phyloP scores from a whole-genome alignment of 2,113 vertebrate species.

The Anarrhichthys ocellatus region DNA sequence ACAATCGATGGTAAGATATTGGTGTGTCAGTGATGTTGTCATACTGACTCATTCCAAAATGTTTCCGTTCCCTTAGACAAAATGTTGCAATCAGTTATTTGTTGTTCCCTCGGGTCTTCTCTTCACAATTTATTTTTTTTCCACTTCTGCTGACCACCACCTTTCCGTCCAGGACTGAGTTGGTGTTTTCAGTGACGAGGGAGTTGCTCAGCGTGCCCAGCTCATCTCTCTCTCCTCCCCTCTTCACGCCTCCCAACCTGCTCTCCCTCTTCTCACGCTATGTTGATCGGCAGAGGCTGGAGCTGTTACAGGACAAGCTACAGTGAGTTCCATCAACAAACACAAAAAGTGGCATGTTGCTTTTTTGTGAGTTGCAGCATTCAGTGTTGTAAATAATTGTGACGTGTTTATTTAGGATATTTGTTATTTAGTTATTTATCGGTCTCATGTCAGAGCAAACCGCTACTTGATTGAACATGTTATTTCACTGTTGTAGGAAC shows the following conservation, averaged over 20 bases:
- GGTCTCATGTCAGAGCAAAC: neutral
- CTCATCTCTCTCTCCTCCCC: slow-evolving; percentile 86
- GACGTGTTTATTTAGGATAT: neutral
- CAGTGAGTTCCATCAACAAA: slow-evolving; percentile 85
- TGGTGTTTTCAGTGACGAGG: slow-evolving; percentile 91
- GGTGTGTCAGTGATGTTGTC: neutral
- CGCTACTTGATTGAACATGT: neutral
- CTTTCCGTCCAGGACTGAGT: slow-evolving; percentile 86
- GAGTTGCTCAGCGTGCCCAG: slow-evolving; percentile 90
- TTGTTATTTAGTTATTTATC: neutral
- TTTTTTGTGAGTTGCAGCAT: neutral
- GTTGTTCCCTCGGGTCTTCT: neutral
- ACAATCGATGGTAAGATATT: slow-evolving; percentile 89
- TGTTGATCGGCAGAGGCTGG: slow-evolving; percentile 92
- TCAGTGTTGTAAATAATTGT: neutral
- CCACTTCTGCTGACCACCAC: accelerated
- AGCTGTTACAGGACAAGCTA: slow-evolving; percentile 92
- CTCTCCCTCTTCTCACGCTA: slow-evolving; percentile 94
- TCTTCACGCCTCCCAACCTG: slow-evolving; percentile 91
- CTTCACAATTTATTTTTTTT: neutral
- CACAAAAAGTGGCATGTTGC: neutral
- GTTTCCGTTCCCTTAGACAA: neutral
- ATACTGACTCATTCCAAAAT: neutral
- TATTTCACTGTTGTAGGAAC: neutral
- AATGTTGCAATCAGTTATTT: neutral